These are phyloP conservation scores for Loxodonta africana DNA, from an alignment of 2,113 vertebrate genomes.

Conservation along the genomic window DNA sequence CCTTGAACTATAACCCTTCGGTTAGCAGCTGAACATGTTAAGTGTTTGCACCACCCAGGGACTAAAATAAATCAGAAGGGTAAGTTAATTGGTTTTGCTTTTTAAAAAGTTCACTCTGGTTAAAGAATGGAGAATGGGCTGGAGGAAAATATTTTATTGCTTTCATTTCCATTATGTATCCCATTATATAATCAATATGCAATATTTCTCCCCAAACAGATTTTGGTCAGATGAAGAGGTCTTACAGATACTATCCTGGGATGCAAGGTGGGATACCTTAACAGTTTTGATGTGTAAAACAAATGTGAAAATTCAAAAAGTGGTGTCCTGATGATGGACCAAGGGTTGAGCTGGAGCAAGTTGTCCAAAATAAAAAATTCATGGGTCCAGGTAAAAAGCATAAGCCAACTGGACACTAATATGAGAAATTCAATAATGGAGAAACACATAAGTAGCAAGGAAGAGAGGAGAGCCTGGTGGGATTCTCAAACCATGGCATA, in stretches of 20 bases:
- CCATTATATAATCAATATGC: neutral
- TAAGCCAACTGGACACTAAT: neutral
- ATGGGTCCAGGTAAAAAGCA: neutral
- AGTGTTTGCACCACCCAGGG: neutral
- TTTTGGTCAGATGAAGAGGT: neutral
- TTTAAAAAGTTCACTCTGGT: neutral
- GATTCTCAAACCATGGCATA: rapidly evolving
- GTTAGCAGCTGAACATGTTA: neutral
- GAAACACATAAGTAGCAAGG: neutral
- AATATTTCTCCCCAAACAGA: neutral
- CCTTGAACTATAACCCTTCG: neutral
- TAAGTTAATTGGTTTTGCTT: neutral
- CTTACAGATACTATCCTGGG: neutral
- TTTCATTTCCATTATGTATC: neutral
- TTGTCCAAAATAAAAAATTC: neutral
- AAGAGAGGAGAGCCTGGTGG: neutral
- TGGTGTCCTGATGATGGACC: too few relatives aligned
- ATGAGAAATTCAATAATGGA: neutral
- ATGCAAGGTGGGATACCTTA: neutral
- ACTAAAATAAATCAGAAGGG: neutral
- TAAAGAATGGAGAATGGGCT: neutral
- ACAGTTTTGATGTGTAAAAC: neutral
- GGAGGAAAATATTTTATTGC: neutral
- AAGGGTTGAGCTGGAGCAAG: neutral
- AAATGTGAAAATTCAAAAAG: neutral